Percentiles rank a stretch among this genome's conserved stretches.
These are phyloP conservation scores for Tipula vernalis DNA, from an alignment of 2,888 invertebrate species.

Conservation along the genomic window DNA sequence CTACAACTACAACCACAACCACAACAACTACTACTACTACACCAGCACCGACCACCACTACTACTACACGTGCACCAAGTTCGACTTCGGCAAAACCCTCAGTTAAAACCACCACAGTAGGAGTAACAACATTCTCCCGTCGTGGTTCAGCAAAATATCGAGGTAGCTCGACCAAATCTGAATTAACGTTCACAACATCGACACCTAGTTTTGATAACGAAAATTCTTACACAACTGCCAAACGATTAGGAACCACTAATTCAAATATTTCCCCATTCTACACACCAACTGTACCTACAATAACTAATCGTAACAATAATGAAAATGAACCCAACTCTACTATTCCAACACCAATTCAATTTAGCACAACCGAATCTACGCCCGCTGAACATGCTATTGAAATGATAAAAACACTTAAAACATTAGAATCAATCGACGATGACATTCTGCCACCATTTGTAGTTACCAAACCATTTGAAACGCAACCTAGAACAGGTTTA, in stretches of 20 bases:
- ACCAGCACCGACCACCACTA: background rate
- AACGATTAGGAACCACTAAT: constrained; percentile 28
- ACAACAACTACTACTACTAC: background rate
- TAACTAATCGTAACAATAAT: constrained; percentile 15
- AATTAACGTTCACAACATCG: constrained; percentile 19
- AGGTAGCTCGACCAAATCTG: background rate
- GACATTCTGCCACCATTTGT: background rate
- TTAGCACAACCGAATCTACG: constrained; percentile 18
- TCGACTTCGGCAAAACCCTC: background rate
- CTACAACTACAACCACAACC: background rate
- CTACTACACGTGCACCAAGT: background rate
- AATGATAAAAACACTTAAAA: constrained; percentile 49
- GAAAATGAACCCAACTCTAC: background rate
- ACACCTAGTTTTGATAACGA: constrained; percentile 16
- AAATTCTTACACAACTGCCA: constrained; percentile 29
- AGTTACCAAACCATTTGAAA: background rate
- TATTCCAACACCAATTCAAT: constrained; percentile 12
- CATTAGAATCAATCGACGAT: background rate
- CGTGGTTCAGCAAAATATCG: constrained; percentile 13
- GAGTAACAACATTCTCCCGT: background rate
- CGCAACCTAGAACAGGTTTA: constrained; percentile 37
- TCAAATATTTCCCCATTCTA: constrained; percentile 30
- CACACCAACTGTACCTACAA: constrained; percentile 32
- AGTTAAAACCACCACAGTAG: background rate
- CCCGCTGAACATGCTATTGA: constrained; percentile 48